These are phyloP conservation scores for Montipora capitata DNA, from an alignment of 92 coral and sea anemone species.

Conservation along the genomic window DNA sequence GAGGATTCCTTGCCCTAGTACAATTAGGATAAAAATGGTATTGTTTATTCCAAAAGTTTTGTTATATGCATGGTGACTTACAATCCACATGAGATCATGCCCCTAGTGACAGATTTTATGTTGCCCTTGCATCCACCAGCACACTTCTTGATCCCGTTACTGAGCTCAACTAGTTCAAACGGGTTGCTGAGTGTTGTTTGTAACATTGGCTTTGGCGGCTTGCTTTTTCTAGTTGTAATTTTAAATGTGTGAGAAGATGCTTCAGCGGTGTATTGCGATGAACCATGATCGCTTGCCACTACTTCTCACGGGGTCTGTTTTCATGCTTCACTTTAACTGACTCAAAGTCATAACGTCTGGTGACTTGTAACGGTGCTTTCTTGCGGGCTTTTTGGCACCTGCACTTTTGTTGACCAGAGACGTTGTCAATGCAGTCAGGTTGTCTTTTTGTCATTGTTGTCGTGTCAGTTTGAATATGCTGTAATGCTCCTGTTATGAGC, in stretches of 20 bases:
- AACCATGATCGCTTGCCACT: not conserved
- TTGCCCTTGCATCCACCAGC: constrained; percentile 35
- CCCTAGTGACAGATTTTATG: constrained; percentile 65
- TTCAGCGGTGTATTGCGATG: constrained; percentile 27
- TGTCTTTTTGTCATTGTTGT: constrained; percentile 23
- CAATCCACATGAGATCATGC: constrained; percentile 67
- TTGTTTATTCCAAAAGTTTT: constrained; percentile 79
- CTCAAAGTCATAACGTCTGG: constrained; percentile 46
- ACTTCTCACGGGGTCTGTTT: constrained; percentile 18
- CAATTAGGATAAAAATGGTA: constrained; percentile 54
- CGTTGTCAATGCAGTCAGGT: constrained; percentile 53
- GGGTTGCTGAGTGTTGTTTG: constrained; percentile 65
- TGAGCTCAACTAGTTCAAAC: constrained; percentile 62
- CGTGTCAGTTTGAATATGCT: constrained; percentile 31
- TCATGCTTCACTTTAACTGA: not conserved
- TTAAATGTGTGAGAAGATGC: constrained; percentile 23
- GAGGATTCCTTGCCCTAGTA: constrained; percentile 54
- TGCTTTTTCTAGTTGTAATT: constrained; percentile 51
- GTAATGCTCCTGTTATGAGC: constrained; percentile 30
- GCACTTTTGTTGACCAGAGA: constrained; percentile 54
- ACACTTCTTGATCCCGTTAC: constrained; percentile 61
- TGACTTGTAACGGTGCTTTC: constrained; percentile 28
- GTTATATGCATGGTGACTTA: constrained; percentile 28
- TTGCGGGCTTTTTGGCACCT: constrained; percentile 31
- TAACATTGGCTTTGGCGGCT: constrained; percentile 65